Evolutionary conservation across 2,888 invertebrate genomes (phyloP), one percentile per base, ranked within the genome.

Genomic region (Ommatoiulus sabulosus): DNA sequence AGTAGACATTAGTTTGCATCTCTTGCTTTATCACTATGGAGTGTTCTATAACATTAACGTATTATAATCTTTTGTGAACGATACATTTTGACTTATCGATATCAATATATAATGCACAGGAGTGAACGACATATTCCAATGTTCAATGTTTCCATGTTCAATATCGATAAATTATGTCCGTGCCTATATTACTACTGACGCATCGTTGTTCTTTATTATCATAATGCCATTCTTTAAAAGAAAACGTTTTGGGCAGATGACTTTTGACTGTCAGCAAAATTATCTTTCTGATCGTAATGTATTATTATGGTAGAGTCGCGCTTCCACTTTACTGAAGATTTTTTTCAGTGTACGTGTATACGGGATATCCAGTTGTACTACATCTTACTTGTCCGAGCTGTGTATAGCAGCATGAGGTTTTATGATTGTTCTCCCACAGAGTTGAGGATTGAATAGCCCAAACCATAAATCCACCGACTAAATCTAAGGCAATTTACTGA

Each of bases 401-500:
- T 84, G 35, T 84, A 20, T 84, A 15, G 24, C 15, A n/a, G 20
- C 86, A 44, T 86, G 44, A 20, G 48, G 86, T 24, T 86, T 48
- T 46, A 86, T 15, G 86, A 48, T 80, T 0, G 46, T 46, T n/a
- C 48, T 44, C 86, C 86, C 44, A 86, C 86, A 46, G 86, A 86
- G 86, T 48, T 86, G 48, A 24, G 86, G 86, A 48, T 86, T 86
- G 86, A 86, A 86, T 86, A 86, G 86, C 86, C 80, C 44, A 7
- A 86, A 20, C 24, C 44, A 86, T 48, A 86, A 86, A 46, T 86
- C 86, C 86, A 86, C 44, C 86, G 20, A 8, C 44, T 86, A 86
- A 86, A 86, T 86, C 86, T 86, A 86, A 86, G 48, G 48, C 86
- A 86, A 44, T 86, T 86, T 86, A 86, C 86, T 86, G 86, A 86